These are phyloP conservation scores for Dasyurus viverrinus DNA, from an alignment of 2,113 vertebrate genomes.

Conservation along the genomic window DNA sequence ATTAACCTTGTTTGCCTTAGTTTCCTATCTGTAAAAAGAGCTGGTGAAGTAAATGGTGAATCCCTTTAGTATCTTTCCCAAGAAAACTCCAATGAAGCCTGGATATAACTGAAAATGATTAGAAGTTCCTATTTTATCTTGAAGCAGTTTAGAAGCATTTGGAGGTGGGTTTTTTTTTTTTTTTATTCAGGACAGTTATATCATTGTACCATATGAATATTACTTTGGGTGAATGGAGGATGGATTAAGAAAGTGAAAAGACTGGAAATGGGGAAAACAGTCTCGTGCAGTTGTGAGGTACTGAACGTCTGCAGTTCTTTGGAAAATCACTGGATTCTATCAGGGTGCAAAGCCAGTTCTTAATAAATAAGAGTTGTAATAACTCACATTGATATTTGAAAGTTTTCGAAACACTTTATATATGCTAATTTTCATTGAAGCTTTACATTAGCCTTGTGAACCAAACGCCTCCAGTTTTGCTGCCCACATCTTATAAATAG, in stretches of 20 bases:
- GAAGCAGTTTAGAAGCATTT: not conserved
- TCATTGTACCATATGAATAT: not conserved
- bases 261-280: not conserved
- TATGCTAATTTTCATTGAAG: not conserved
- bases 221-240: not conserved
- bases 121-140: not conserved
- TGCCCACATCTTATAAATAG: not conserved
- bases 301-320: not conserved
- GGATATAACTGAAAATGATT: not conserved
- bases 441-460: not conserved
- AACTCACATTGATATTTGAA: not conserved
- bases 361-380: not conserved
- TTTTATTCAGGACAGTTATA: not conserved
- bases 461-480: not conserved
- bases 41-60: not conserved
- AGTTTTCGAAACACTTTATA: not conserved
- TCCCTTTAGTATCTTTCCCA: not conserved
- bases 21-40: not conserved
- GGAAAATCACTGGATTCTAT: not conserved
- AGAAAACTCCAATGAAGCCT: not conserved
- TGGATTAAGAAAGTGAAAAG: not conserved
- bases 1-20: not conserved
- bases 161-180: not conserved
- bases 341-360: not conserved
- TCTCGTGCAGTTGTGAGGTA: not conserved